Base-by-base conservation (phyloP, 2,113 vertebrate species). In the Carollia perspicillata region DNA sequence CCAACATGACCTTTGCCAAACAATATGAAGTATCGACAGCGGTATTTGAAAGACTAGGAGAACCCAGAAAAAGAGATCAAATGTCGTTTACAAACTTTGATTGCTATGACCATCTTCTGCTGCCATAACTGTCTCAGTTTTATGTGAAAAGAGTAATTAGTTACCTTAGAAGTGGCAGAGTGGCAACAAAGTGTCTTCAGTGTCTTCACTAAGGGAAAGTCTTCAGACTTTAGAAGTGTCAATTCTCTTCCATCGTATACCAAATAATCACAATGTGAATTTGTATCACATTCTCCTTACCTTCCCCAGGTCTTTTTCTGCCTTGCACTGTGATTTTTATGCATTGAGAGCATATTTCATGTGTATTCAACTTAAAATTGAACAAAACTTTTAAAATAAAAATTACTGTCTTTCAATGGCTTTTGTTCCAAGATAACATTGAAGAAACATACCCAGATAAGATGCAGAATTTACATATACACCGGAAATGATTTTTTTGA, bases 21-120 rank as follows among this genome's bases (percentile, higher is more conserved):
- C 98, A 99, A 98, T 30, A 99, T 99, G 99, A 99, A 99, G 99
- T 98, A 99, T 98, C 98, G 99, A 98, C 99, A 99, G 98, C 99
- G 99, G 98, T 99, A 99, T 99, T 99, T 99, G 99, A 99, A 98
- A 97, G 98, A 97, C 98, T 97, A 98, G 97, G 98, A 98, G 97
- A 99, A 98, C 97, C 98, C 99, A 98, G 96, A 98, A 98, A 98
- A 98, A 98, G 96, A 98, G 97, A 97, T 97, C 98, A 98, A 98
- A 98, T 98, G 98, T 98, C 98, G 98, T 99, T 99, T 99, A 99
- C 98, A 99, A 98, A 98, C 97, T 98, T 98, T 96, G 96, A 97
- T 98, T 97, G 97, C 96, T 99, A 97, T 98, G 89, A 98, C 96
- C 98, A 98, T 97, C 96, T 98, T 98, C 98, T 98, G 97, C 97